These are phyloP conservation scores for Trachythela sp. DNA, from an alignment of 64 coral and sea anemone genomes.

Conservation along the genomic window DNA sequence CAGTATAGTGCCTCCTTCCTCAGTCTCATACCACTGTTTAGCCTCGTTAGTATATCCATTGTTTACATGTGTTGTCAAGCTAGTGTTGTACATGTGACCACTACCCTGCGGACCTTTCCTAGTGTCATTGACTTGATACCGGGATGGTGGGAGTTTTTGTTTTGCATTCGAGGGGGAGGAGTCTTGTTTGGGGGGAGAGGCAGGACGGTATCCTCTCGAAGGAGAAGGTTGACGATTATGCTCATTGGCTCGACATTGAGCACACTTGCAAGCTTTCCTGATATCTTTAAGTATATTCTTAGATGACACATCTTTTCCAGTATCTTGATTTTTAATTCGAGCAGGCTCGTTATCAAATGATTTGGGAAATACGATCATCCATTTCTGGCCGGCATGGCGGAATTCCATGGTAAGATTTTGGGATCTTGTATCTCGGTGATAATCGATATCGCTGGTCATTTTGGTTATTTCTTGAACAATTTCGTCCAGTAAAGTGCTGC, in stretches of 20 bases:
- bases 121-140: background rate
- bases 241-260: background rate
- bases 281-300: background rate
- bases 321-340: background rate
- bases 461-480: background rate
- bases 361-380: background rate
- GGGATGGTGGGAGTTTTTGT: background rate
- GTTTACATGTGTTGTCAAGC: background rate
- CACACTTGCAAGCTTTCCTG: background rate
- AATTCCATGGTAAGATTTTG: background rate
- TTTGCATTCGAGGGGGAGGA: background rate
- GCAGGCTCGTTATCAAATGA: background rate
- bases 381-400: background rate
- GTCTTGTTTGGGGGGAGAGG: no score
- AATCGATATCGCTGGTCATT: background rate
- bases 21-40: background rate
- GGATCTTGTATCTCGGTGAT: background rate
- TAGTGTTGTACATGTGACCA: background rate
- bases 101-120: background rate
- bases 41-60: background rate
- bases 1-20: background rate
- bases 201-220: background rate
- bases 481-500: background rate
- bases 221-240: background rate
- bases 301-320: background rate